Percentiles rank a stretch among this genome's conserved stretches.
phyloP scores from a whole-genome alignment of 2,113 vertebrate genomes.

The Erythrolamprus reginae region DNA sequence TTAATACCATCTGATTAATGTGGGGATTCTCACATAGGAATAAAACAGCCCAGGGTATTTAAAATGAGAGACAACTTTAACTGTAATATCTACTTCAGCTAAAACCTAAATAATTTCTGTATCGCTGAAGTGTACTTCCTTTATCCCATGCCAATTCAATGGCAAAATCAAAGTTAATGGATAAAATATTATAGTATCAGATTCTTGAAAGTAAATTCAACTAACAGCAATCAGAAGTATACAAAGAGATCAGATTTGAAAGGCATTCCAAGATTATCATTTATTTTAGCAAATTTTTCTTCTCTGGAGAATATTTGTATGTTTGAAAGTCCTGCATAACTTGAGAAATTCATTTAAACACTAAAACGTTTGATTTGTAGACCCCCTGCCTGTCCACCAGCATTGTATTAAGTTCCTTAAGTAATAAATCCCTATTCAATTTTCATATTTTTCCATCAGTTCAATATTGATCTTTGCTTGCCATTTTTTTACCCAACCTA shows the following conservation, averaged over 20 bases:
- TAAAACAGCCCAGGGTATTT: background rate
- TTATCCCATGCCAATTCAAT: background rate
- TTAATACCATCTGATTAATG: background rate
- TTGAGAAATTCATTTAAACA: background rate
- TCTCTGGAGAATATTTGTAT: background rate
- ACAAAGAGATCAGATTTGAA: background rate
- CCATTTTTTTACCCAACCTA: background rate
- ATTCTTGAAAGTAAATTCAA: background rate
- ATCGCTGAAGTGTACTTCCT: background rate
- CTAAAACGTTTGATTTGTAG: background rate
- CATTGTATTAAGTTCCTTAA: background rate
- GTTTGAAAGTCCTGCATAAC: background rate
- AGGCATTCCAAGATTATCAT: background rate
- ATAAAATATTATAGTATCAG: background rate
- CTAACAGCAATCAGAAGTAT: background rate
- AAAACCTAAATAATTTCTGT: background rate
- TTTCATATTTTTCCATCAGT: background rate
- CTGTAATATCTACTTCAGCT: background rate
- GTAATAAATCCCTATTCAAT: background rate
- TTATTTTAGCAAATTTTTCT: background rate
- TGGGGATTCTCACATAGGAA: background rate
- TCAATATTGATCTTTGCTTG: background rate
- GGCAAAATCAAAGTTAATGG: fast-evolving
- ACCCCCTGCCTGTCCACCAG: too few relatives aligned
- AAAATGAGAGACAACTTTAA: background rate